Conservation (phyloP, 1,140 invertebrate genomes). For the Antheraea mylitta region DNA sequence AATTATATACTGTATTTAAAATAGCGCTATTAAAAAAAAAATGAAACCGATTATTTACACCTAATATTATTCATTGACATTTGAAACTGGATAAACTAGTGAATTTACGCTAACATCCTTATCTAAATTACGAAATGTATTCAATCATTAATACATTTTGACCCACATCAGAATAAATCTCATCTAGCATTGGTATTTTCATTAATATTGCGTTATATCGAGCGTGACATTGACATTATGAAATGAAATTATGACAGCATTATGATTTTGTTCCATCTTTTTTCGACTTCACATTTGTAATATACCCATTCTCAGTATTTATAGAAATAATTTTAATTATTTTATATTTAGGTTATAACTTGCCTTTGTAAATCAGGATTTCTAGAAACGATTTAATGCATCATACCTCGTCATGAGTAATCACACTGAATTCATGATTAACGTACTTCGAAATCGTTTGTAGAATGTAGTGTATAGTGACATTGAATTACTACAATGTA, state of each 20-base stretch:
- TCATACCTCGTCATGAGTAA: too few species aligned
- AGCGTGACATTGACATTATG: not conserved
- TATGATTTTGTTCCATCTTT: too few species aligned
- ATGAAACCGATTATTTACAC: constrained; percentile 11
- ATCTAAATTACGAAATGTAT: constrained; percentile 15
- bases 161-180: constrained; percentile 4
- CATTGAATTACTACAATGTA: too few species aligned
- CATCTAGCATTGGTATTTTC: not conserved
- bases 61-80: constrained; percentile 24
- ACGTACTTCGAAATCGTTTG: too few species aligned
- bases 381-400: too few species aligned
- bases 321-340: too few species aligned
- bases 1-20: not conserved
- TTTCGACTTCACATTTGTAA: too few species aligned
- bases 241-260: not conserved
- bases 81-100: constrained; percentile 13
- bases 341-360: too few species aligned
- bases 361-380: too few species aligned
- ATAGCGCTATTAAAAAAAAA: not conserved
- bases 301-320: too few species aligned
- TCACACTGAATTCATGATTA: too few species aligned
- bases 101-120: constrained; percentile 9
- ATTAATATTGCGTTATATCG: constrained; percentile 2
- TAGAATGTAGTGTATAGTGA: too few species aligned
- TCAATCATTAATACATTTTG: not conserved